phyloP scores from a whole-genome alignment of 2,113 vertebrate species.

The Diadophis punctatus region DNA sequence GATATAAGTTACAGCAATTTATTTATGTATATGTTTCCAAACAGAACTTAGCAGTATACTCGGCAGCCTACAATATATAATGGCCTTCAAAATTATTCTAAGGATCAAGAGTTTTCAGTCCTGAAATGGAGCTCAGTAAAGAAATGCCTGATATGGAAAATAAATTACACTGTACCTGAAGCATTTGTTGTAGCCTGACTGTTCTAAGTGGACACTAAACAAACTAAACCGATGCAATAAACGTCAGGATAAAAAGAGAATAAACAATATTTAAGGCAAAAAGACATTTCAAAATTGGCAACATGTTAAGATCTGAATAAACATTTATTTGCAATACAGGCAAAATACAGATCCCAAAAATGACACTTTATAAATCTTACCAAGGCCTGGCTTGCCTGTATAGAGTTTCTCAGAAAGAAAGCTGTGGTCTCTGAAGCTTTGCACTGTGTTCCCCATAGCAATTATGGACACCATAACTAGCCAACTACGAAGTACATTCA shows the following conservation, averaged over 20 bases:
- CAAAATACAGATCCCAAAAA: conserved; percentile 2
- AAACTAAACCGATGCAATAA: background rate
- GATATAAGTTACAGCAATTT: background rate
- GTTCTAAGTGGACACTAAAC: background rate
- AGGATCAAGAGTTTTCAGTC: background rate
- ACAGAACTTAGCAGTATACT: background rate
- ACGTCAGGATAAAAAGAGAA: background rate
- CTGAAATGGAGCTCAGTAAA: background rate
- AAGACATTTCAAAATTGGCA: background rate
- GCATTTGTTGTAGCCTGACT: too few relatives aligned
- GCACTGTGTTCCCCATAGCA: conserved; percentile 87
- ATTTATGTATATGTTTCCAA: background rate
- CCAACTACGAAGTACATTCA: conserved; percentile 92
- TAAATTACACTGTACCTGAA: background rate
- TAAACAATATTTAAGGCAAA: background rate
- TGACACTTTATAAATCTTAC: conserved; percentile 62
- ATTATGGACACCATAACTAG: conserved; percentile 91
- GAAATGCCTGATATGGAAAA: background rate
- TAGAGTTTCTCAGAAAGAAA: conserved; percentile 95
- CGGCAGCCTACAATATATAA: background rate
- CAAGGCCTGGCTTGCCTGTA: conserved; percentile 84
- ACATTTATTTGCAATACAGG: background rate
- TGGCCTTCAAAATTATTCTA: background rate
- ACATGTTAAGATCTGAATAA: background rate
- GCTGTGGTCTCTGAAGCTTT: conserved; percentile 92